Evolutionary conservation across 1,140 invertebrate species (phyloP), one percentile per base, ranked within the genome.

Genomic region (Proales similis): DNA sequence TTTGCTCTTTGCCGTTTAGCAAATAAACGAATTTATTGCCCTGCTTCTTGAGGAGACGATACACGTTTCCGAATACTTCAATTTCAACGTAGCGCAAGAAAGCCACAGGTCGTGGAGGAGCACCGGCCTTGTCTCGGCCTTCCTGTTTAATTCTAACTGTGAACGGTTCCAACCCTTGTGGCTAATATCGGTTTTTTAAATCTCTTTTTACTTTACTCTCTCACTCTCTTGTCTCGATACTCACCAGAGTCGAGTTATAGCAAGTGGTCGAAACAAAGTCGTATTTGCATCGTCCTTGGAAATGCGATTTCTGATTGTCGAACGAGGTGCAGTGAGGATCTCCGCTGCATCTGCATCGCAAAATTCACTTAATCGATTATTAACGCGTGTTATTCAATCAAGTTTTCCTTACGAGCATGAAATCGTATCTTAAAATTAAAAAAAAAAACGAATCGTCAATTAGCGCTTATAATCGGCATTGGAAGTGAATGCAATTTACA

Each of bases 241-340:
- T 36, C 33, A 36, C 48, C 14, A 53, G 42, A 20, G 7, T 20
- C 26, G 38, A 39, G 38, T 38, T 38, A 7, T 38, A 24, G 2
- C 48, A 53, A 39, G 38, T 38, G 29, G 48, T 53, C 4, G 48
- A 14, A n/a, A 53, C 48, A 6, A 53, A 38, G 27, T 27, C 51
- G 24, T 57, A 57, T 57, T 57, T 57, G 17, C 51, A 57, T 22
- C 26, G 26, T 29, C 51, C 51, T 26, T 42, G 26, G 32, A 57
- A 57, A 39, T 39, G 24, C 27, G 30, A 57, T 14, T 47, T 47
- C 3, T 24, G 22, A 19, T 26, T 42, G 32, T 57, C 51, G 30
- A 57, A 57, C 29, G 51, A 42, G 9, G 51, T 42, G 11, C 51
- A 57, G 45, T 57, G 51, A 11, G 51, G 51, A 57, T 57, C 51